phyloP scores from a whole-genome alignment of 1,140 invertebrate species.

The Drosophila saltans region DNA sequence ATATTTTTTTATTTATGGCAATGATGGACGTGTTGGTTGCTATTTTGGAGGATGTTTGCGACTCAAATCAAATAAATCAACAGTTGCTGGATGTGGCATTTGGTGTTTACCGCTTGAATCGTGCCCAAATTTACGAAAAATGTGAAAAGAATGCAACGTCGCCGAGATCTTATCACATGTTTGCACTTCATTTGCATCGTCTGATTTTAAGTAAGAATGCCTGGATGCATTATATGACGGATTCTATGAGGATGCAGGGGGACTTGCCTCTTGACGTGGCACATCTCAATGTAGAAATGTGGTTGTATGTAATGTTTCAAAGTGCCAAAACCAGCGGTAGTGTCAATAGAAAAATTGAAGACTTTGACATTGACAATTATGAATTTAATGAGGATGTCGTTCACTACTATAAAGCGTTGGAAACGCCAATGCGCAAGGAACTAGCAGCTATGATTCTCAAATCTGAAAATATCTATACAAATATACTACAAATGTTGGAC shows the following conservation, averaged over 20 bases:
- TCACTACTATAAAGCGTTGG: constrained; percentile 13
- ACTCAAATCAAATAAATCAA: background rate
- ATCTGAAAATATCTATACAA: constrained; percentile 14
- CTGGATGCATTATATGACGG: constrained; percentile 32
- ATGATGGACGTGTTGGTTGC: constrained; percentile 38
- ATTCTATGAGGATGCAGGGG: background rate
- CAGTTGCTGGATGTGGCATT: background rate
- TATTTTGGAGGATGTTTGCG: constrained; percentile 26
- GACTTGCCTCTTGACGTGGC: background rate
- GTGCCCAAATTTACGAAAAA: constrained; percentile 13
- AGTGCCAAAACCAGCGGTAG: background rate
- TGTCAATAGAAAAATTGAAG: constrained; percentile 11
- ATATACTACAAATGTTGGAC: constrained; percentile 26
- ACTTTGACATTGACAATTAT: constrained; percentile 50
- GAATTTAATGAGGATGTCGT: constrained; percentile 39
- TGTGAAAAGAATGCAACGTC: constrained; percentile 35
- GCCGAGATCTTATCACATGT: constrained; percentile 39
- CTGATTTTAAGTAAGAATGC: constrained; percentile 16
- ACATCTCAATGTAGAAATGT: constrained; percentile 47
- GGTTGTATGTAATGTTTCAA: constrained; percentile 40
- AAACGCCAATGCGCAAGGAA: background rate
- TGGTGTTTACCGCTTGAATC: constrained; percentile 27
- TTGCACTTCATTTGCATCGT: constrained; percentile 55
- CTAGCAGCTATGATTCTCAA: constrained; percentile 9
- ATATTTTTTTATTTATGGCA: constrained; percentile 84